Base-by-base conservation (phyloP, 2,888 invertebrate genomes). In the Emesis russula region DNA sequence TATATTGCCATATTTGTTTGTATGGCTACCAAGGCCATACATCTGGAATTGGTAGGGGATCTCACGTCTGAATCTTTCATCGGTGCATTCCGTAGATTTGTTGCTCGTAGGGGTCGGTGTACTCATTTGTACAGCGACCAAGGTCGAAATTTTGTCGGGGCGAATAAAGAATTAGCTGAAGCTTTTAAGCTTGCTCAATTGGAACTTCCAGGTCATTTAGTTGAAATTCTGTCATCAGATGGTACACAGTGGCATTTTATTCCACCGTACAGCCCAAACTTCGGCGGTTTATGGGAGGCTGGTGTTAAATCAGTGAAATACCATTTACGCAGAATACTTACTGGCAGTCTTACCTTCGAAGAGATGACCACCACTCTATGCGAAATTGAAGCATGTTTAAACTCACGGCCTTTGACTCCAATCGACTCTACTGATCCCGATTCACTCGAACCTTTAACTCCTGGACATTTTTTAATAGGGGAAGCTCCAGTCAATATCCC, bases 221-320 rank as follows among this genome's bases (percentile, higher is more conserved):
- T 66, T 2, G 11, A 86, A 70, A 53, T 15, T 31, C 33, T 82
- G 31, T 89, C 90, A 4, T 33, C 48, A 5, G 89, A 94, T 11
- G 88, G 89, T 0, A 92, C 92, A 4, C 86, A 89, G 33, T 92
- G 91, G 92, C 91, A 93, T 63, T 90, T 88, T 44, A 92, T 93
- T 11, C 94, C 93, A 18, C 83, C 92, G 2, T 79, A 89, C 7
- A 88, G 84, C 9, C 93, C 93, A 15, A 79, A 92, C 44, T 85
- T 91, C 25, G 94, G 91, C 3, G 93, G 89, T 7, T 71, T 91
- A 25, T 93, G 93, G 93, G 91, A 94, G 74, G 88, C 92, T 6
- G 93, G 90, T 0, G 82, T 95, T 2, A 85, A 75, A 11, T 91
- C 83, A 1, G 66, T 71, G 0, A 92, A 92, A 44, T 18, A 74